Evolutionary conservation across 2,797 vertebrate species (phyloP).

Genomic region (Oryzias dopingdopingensis): DNA sequence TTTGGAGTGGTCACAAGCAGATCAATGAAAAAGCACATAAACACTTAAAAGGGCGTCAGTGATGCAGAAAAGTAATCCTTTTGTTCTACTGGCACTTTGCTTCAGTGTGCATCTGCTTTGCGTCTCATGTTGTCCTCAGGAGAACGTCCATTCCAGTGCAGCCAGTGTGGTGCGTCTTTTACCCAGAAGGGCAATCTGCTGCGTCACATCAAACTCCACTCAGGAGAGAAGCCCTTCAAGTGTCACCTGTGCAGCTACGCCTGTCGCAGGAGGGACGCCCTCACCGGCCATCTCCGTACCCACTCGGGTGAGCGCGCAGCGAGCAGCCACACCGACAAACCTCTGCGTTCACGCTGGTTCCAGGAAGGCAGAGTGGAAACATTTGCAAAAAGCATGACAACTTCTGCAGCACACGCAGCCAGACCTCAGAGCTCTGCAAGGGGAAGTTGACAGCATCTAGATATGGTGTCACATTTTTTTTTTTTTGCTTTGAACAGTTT

Average conservation of each 20-base stretch:
- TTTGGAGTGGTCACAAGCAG: conserved; percentile 19
- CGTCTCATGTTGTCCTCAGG: conserved; percentile 72
- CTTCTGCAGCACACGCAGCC: conserved; percentile 19
- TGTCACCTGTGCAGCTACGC: conserved; percentile 99
- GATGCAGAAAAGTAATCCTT: neutral
- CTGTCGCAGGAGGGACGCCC: conserved; percentile 96
- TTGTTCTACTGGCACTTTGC: conserved; percentile 26
- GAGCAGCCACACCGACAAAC: neutral
- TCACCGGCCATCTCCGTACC: conserved; percentile 94
- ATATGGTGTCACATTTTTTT: conserved; percentile 57
- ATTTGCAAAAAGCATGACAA: conserved; percentile 12
- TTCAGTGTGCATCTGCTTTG: conserved; percentile 32
- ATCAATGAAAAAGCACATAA: conserved; percentile 5
- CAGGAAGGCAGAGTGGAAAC: conserved; percentile 8
- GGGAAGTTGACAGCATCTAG: conserved; percentile 54
- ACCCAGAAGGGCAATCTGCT: conserved; percentile 99
- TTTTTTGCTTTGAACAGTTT: conserved; percentile 36
- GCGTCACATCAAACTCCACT: conserved; percentile 97
- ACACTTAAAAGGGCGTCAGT: conserved; percentile 8
- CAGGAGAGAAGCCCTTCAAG: conserved; percentile 98
- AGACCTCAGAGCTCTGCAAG: conserved; percentile 22
- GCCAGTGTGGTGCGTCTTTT: conserved; percentile 97
- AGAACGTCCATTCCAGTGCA: conserved; percentile 98
- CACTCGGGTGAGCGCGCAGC: conserved; percentile 86
- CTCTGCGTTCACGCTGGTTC: conserved; percentile 1